Percentiles rank a stretch among this genome's conserved stretches.
Evolutionary conservation across 2,888 invertebrate species (phyloP).

Genomic region (Amphipyra berbera): DNA sequence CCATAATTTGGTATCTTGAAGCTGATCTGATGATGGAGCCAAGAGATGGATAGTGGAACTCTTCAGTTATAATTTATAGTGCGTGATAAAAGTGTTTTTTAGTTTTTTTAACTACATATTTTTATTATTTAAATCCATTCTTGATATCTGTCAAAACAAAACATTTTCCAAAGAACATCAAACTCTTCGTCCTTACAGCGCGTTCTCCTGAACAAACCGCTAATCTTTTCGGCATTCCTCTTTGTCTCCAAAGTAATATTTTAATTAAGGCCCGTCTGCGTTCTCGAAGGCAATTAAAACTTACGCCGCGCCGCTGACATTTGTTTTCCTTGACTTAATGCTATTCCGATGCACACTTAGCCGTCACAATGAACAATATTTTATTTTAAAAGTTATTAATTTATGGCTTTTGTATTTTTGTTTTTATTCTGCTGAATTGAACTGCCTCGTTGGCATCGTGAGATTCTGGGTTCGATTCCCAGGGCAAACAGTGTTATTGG

Average conservation of each 20-base stretch:
- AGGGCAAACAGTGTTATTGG: too few species aligned
- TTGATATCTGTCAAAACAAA: not conserved
- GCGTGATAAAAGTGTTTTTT: too few species aligned
- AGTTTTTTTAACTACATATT: too few species aligned
- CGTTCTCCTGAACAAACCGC: constrained; percentile 64
- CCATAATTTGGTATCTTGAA: too few species aligned
- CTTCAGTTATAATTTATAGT: too few species aligned
- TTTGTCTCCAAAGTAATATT: constrained; percentile 82
- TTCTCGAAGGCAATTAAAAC: constrained; percentile 79
- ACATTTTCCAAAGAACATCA: not conserved
- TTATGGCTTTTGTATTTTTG: not conserved
- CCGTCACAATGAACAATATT: constrained; percentile 62
- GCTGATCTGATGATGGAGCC: too few species aligned
- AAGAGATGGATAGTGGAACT: too few species aligned
- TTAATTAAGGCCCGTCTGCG: constrained; percentile 77
- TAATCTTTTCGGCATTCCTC: constrained; percentile 78
- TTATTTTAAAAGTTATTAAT: constrained; percentile 34
- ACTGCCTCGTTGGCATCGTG: too few species aligned
- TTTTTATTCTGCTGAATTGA: constrained; percentile 2
- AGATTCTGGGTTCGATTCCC: too few species aligned
- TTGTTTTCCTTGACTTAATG: constrained; percentile 81
- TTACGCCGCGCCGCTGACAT: constrained; percentile 72
- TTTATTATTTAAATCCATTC: too few species aligned
- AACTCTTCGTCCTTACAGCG: constrained; percentile 17
- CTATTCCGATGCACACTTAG: constrained; percentile 73